Evolutionary conservation across 2,797 vertebrate genomes (phyloP).

Genomic region (Ctenopoma kingsleyae): DNA sequence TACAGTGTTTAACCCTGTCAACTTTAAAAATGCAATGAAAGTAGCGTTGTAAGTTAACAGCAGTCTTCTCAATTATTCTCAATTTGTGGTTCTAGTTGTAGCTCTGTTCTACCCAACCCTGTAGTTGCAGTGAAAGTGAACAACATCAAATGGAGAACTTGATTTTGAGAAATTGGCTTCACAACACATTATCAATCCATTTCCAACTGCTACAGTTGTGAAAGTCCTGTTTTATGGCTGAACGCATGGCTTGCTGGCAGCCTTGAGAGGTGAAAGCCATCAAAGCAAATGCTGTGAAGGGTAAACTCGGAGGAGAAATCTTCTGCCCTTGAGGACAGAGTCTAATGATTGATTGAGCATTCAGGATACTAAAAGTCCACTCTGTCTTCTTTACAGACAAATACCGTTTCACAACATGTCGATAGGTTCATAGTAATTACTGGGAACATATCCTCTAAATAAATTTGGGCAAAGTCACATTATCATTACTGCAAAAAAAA

Average conservation of each 20-base stretch:
- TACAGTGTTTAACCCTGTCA: slow-evolving; percentile 76
- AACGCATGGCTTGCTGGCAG: slow-evolving; percentile 48
- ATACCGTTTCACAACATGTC: slow-evolving; percentile 43
- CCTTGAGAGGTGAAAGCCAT: slow-evolving; percentile 54
- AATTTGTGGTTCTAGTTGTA: slow-evolving; percentile 69
- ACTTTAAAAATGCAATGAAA: slow-evolving; percentile 73
- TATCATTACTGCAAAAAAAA: slow-evolving; percentile 17
- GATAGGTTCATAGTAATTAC: slow-evolving; percentile 63
- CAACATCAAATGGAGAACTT: slow-evolving; percentile 13
- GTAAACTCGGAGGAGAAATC: slow-evolving; percentile 44
- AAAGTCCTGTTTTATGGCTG: slow-evolving; percentile 34
- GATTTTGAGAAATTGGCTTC: slow-evolving; percentile 27
- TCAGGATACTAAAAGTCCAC: slow-evolving; percentile 63
- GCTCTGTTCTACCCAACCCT: slow-evolving; percentile 48
- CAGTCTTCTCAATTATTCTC: slow-evolving; percentile 25
- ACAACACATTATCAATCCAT: slow-evolving; percentile 29
- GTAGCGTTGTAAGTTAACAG: slow-evolving; percentile 75
- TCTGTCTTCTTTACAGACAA: slow-evolving; percentile 68
- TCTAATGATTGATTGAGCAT: slow-evolving; percentile 74
- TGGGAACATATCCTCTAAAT: slow-evolving; percentile 45
- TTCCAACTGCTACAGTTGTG: slow-evolving; percentile 13
- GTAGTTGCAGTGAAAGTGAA: slow-evolving; percentile 37
- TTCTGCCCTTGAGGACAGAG: slow-evolving; percentile 57
- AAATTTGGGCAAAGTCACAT: slow-evolving; percentile 37
- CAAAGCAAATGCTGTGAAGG: slow-evolving; percentile 33